Conservation (phyloP, 1,140 invertebrate species). For the Grapholita molesta region DNA sequence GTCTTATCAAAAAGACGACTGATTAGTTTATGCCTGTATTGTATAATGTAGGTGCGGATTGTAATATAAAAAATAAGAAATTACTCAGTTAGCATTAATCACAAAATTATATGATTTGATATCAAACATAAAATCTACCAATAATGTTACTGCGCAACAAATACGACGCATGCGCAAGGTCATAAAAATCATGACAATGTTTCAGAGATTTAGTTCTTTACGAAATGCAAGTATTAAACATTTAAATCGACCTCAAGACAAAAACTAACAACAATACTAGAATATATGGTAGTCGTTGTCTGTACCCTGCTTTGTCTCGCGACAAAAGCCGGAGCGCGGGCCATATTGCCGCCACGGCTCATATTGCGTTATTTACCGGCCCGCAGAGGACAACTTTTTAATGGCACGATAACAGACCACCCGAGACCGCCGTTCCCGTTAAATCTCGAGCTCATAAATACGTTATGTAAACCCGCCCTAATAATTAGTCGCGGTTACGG, state of each 20-base stretch:
- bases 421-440: slow-evolving; percentile 61
- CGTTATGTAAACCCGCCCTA: slow-evolving; percentile 76
- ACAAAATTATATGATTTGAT: too few relatives aligned
- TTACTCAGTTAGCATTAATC: too few relatives aligned
- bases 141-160: background rate
- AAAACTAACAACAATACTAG: background rate
- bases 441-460: slow-evolving; percentile 76
- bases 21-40: too few relatives aligned
- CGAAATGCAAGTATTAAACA: too few relatives aligned
- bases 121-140: too few relatives aligned
- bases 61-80: too few relatives aligned
- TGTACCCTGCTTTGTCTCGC: background rate
- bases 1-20: background rate
- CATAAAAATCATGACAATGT: too few relatives aligned
- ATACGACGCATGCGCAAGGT: background rate
- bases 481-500: slow-evolving; percentile 76
- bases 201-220: too few relatives aligned
- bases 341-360: slow-evolving; percentile 26
- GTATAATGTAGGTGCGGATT: too few relatives aligned
- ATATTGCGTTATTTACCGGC: slow-evolving; percentile 65
- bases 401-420: slow-evolving; percentile 73
- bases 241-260: too few relatives aligned
- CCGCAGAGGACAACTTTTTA: slow-evolving; percentile 74
- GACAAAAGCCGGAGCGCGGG: slow-evolving; percentile 5
- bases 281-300: background rate